Evolutionary conservation across 1,140 invertebrate species (phyloP), one percentile per base, ranked within the genome.

Genomic region (Cydia fagiglandana): DNA sequence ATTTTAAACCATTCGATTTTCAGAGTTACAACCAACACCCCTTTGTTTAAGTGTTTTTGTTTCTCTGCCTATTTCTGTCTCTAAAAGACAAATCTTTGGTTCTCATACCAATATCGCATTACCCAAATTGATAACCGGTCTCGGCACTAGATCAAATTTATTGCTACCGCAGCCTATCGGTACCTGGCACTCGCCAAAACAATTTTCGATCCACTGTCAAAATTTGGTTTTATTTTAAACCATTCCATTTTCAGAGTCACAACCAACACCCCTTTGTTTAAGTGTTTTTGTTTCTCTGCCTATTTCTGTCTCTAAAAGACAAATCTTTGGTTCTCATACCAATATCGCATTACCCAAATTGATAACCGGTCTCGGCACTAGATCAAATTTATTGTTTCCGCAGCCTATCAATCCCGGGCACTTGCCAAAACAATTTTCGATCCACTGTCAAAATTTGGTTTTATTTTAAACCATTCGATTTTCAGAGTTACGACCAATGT

Each of bases 351-450:
- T 61, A 61, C 56, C 1, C 56, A 61, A 20, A 61, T 24, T 61
- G 17, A 61, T 61, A 0, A 20, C 56, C 56, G 5, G 9, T 61
- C 5, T 61, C 17, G 56, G 56, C 56, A 61, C n/a, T 61, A 61
- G 0, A 61, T 61, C 56, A 61, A 20, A 17, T 61, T 61, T 61
- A 61, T 61, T 61, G 56, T 61, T 61, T 24, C 56, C 20, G 17
- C 56, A 61, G 50, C 50, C 50, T 61, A 61, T 61, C 56, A 20
- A 20, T 61, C 24, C 56, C 56, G 24, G 56, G 56, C 56, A 12
- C 56, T 61, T 20, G 56, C 20, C 17, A 61, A 61, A 61, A 56
- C 24, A 61, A 61, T 61, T 41, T 41, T 41, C 1, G 5, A 41
- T 41, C 38, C 38, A 41, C 12, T 45, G 7, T 45, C 9, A 45